A percentile compares a stretch with the other conserved stretches of the same genome.
phyloP scores from a whole-genome alignment of 2,888 invertebrate species.

The Syritta pipiens region DNA sequence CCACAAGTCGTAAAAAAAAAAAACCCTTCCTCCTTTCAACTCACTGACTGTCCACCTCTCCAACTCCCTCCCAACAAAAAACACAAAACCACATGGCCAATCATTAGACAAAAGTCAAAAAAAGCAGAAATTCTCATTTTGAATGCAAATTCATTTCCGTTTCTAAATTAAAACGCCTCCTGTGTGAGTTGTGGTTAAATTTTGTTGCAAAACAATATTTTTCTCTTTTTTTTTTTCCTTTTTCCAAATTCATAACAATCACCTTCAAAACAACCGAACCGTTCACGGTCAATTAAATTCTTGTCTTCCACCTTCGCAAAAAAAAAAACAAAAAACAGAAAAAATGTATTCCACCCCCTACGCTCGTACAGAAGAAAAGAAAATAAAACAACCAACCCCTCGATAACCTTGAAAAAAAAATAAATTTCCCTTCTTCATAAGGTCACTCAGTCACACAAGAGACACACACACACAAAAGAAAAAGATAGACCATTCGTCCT shows the following conservation, averaged over 20 bases:
- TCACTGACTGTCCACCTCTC: no score
- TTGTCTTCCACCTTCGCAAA: not conserved
- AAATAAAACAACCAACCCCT: not conserved
- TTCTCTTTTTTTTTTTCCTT: no score
- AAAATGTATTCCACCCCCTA: not conserved
- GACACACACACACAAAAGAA: not conserved
- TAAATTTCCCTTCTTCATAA: conserved; percentile 5
- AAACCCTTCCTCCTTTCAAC: no score
- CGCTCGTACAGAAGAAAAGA: not conserved
- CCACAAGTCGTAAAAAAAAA: no score
- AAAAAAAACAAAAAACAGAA: not conserved
- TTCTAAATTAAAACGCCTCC: conserved; percentile 4
- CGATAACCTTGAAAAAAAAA: conserved; percentile 21
- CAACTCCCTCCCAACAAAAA: no score
- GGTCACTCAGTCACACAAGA: conserved; percentile 26
- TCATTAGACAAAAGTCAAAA: no score
- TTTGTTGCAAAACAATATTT: no score
- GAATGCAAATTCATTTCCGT: conserved; percentile 27
- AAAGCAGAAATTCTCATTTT: no score
- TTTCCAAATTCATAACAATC: not conserved
- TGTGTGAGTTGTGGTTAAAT: not conserved
- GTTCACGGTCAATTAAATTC: conserved; percentile 21
- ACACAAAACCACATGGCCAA: no score
- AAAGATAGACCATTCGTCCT: no score
- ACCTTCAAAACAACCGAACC: no score